Percentiles rank a stretch among this genome's conserved stretches.
phyloP scores from a whole-genome alignment of 2,888 invertebrate species.

The Hypercompe scribonia region DNA sequence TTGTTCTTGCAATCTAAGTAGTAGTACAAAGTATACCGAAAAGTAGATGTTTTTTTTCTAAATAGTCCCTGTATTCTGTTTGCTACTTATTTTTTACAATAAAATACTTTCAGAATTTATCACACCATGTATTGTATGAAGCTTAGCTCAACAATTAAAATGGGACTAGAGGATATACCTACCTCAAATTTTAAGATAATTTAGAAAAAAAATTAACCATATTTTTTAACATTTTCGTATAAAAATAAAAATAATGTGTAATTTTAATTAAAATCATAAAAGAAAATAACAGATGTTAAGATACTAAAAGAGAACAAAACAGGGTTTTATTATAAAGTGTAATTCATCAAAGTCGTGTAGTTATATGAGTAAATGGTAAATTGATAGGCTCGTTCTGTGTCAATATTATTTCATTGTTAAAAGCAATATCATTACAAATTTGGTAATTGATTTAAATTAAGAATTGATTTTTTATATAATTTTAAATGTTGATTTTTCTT shows the following conservation, averaged over 20 bases:
- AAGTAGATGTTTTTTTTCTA: slow-evolving; percentile 64
- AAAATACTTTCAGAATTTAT: slow-evolving; percentile 38
- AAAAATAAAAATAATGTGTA: no score
- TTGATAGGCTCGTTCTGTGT: slow-evolving; percentile 1
- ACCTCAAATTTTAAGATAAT: no score
- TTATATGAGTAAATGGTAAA: neutral
- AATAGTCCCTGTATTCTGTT: slow-evolving; percentile 79
- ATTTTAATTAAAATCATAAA: no score
- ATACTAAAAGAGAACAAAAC: neutral
- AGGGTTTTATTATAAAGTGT: neutral
- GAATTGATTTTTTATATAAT: neutral
- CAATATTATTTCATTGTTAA: slow-evolving; percentile 8
- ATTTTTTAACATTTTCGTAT: neutral
- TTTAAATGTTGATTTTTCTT: neutral
- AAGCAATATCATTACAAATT: neutral
- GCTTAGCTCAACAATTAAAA: slow-evolving; percentile 17
- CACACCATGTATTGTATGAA: slow-evolving; percentile 21
- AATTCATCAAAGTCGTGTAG: neutral
- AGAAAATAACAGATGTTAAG: neutral
- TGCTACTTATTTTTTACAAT: slow-evolving; percentile 51
- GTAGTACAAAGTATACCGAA: slow-evolving; percentile 68
- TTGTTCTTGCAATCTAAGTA: slow-evolving; percentile 65
- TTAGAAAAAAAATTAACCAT: no score
- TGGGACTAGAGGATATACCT: no score
- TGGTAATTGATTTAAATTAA: slow-evolving; percentile 3